Evolutionary conservation across 2,797 vertebrate genomes (phyloP).

Genomic region (Adelosebastes latens): DNA sequence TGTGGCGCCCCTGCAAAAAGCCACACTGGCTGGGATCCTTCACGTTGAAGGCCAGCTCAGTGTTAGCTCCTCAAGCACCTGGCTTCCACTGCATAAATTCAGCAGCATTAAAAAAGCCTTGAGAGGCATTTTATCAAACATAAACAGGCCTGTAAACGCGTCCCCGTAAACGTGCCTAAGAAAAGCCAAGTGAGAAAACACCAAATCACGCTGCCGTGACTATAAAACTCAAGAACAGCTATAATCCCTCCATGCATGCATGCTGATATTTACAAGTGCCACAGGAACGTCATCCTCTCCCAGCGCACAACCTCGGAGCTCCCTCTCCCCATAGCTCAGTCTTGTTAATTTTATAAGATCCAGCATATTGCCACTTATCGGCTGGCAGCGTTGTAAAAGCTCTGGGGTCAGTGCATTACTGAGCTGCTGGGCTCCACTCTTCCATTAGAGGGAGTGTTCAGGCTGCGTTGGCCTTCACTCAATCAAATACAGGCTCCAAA

Average conservation of each 20-base stretch:
- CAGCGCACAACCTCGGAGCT: constrained; percentile 21
- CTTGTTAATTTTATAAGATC: constrained; percentile 85
- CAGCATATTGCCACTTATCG: constrained; percentile 80
- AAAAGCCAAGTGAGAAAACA: constrained; percentile 52
- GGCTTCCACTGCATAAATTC: constrained; percentile 68
- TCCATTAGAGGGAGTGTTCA: constrained; percentile 83
- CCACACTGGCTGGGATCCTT: constrained; percentile 50
- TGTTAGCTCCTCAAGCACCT: constrained; percentile 44
- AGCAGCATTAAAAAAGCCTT: constrained; percentile 64
- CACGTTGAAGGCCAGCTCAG: constrained; percentile 51
- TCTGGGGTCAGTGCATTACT: constrained; percentile 82
- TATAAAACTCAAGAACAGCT: constrained; percentile 55
- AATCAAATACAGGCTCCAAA: constrained; percentile 71
- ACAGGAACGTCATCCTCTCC: constrained; percentile 46
- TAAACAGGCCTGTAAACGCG: constrained; percentile 74
- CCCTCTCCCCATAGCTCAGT: constrained; percentile 58
- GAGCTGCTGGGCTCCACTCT: constrained; percentile 77
- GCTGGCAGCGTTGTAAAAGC: constrained; percentile 79
- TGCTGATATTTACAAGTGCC: constrained; percentile 72
- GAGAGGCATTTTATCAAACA: constrained; percentile 70
- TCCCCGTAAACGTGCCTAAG: constrained; percentile 50
- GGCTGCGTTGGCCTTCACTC: constrained; percentile 76
- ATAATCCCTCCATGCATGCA: constrained; percentile 51
- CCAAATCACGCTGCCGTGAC: constrained; percentile 43
- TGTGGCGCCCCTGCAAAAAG: constrained; percentile 14